Conservation (phyloP, 2,113 vertebrate genomes). For the Myotis brandtii region DNA sequence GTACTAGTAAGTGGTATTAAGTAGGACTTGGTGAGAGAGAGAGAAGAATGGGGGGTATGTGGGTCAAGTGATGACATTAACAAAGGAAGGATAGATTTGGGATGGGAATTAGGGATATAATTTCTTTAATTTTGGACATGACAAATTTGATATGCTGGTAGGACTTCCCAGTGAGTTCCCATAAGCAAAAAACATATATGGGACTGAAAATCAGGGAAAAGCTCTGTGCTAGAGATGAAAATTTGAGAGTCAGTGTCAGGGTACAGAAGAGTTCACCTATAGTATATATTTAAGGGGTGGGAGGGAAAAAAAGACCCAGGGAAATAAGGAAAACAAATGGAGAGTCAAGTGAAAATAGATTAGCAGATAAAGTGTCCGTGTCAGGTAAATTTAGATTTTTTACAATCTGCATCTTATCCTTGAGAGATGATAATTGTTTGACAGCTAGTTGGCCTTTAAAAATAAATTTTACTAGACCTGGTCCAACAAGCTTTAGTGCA, state of each 20-base stretch:
- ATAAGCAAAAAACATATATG: not conserved
- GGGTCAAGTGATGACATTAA: not conserved
- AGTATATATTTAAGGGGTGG: not conserved
- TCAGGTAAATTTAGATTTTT: not conserved
- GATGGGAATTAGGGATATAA: not conserved
- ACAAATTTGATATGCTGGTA: not conserved
- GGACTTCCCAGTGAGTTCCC: not conserved
- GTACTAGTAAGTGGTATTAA: not conserved
- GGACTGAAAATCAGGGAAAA: constrained; percentile 11
- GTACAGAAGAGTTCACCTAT: not conserved
- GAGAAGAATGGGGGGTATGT: not conserved
- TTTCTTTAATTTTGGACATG: not conserved
- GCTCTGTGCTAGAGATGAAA: not conserved
- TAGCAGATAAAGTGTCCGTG: not conserved
- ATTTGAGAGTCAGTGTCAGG: not conserved
- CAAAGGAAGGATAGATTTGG: not conserved
- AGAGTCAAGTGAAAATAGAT: not conserved
- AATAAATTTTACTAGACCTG: not conserved
- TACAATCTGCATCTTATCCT: not conserved
- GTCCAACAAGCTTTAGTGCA: not conserved
- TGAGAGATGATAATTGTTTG: not conserved
- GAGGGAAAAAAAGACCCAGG: not conserved
- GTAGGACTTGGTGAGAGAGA: not conserved
- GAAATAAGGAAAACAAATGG: not conserved
- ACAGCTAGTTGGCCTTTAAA: constrained; percentile 19